phyloP scores from a whole-genome alignment of 2,888 invertebrate genomes.

The Agrochola litura region DNA sequence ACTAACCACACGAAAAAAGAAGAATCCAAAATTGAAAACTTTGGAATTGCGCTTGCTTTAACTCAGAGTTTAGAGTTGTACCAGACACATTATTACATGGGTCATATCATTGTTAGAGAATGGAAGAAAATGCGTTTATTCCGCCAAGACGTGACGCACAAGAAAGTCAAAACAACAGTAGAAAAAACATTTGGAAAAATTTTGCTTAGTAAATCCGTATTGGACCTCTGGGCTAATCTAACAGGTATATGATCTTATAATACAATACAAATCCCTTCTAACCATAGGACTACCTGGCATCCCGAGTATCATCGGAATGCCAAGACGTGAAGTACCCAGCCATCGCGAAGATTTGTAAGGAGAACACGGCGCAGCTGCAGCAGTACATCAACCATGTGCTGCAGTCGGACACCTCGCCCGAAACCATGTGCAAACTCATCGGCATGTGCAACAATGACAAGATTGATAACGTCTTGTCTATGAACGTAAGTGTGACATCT shows the following conservation, averaged over 20 bases:
- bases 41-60: background rate
- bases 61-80: background rate
- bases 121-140: no score
- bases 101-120: no score
- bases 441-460: conserved; percentile 95
- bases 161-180: background rate
- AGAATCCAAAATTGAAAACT: no score
- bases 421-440: conserved; percentile 95
- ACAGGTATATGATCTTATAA: background rate
- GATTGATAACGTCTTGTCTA: conserved; percentile 91
- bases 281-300: conserved; percentile 93
- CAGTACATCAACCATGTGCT: conserved; percentile 95
- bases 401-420: conserved; percentile 95
- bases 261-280: background rate
- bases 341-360: conserved; percentile 93
- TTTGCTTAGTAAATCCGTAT: background rate
- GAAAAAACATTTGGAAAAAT: no score
- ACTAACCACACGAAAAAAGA: no score
- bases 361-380: conserved; percentile 89
- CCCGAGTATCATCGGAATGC: conserved; percentile 95
- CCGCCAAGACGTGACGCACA: background rate
- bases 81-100: no score
- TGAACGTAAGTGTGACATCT: conserved; percentile 77
- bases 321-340: conserved; percentile 92
- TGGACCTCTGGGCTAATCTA: background rate